Percentiles rank a stretch among this genome's conserved stretches.
These are phyloP conservation scores for Casuarius casuarius DNA, from an alignment of 2,113 vertebrate species.

Conservation along the genomic window DNA sequence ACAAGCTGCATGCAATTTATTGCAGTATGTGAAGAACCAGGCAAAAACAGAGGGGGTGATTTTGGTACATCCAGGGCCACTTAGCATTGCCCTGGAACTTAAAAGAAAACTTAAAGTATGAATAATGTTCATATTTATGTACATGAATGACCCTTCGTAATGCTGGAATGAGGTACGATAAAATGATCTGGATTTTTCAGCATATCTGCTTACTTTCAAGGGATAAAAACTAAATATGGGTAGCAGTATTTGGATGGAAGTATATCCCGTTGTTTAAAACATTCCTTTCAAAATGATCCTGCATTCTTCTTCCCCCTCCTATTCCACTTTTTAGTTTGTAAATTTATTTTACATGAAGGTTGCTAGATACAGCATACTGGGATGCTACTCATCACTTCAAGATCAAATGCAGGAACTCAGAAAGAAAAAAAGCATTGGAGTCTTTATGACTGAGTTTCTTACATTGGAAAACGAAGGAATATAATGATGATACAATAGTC, in stretches of 20 bases:
- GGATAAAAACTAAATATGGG: background rate
- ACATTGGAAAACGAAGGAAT: background rate
- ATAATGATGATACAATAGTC: background rate
- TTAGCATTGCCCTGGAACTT: background rate
- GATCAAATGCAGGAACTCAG: background rate
- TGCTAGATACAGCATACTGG: background rate
- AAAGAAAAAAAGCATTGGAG: background rate
- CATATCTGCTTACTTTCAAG: background rate
- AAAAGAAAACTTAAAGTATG: background rate
- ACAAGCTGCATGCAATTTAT: background rate
- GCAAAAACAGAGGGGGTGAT: background rate
- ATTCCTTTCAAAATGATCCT: background rate
- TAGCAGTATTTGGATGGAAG: background rate
- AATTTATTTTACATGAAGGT: background rate
- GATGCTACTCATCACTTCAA: background rate
- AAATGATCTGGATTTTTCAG: background rate
- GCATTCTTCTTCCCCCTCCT: rapidly evolving
- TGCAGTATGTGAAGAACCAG: background rate
- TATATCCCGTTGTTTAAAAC: background rate
- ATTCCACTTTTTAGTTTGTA: background rate
- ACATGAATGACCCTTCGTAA: background rate
- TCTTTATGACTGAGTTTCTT: background rate
- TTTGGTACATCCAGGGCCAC: background rate
- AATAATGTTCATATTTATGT: background rate
- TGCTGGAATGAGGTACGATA: background rate